These are phyloP conservation scores for Lasioglossum oenotherae DNA, from an alignment of 2,888 invertebrate species.

Conservation along the genomic window DNA sequence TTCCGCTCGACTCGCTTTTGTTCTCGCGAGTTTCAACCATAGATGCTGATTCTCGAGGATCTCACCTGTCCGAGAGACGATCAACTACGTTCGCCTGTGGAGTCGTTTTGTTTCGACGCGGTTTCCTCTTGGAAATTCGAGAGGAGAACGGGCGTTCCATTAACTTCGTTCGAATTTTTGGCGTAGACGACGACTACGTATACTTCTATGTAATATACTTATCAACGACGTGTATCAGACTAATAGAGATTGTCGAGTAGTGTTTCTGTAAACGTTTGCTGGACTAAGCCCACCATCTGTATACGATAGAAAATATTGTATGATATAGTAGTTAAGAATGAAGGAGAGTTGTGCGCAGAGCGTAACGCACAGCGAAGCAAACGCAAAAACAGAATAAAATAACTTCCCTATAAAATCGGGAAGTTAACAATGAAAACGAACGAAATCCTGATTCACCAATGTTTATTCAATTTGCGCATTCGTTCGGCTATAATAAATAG, in stretches of 20 bases:
- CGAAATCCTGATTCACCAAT: slow-evolving; percentile 51
- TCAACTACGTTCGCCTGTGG: background rate
- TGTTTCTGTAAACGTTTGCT: background rate
- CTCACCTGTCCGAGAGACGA: background rate
- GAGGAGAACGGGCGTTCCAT: background rate
- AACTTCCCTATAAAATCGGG: too few species aligned
- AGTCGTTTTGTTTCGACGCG: background rate
- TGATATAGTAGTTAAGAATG: background rate
- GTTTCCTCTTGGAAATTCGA: background rate
- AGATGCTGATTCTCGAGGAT: background rate
- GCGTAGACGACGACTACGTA: background rate
- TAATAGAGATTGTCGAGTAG: slow-evolving; percentile 7
- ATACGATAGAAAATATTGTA: slow-evolving; percentile 2
- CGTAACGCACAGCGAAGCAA: slow-evolving; percentile 1
- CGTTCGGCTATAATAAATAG: slow-evolving; percentile 52
- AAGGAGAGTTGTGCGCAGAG: background rate
- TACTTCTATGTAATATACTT: slow-evolving; percentile 1
- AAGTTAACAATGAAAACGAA: slow-evolving; percentile 47
- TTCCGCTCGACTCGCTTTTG: background rate
- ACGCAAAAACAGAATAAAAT: slow-evolving; percentile 9
- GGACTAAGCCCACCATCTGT: background rate
- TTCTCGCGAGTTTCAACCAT: background rate
- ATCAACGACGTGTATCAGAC: slow-evolving; percentile 13
- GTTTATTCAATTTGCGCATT: slow-evolving; percentile 53
- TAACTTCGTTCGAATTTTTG: background rate